Evolutionary conservation across 2,888 invertebrate genomes (phyloP).

Genomic region (Melanchra persicariae): DNA sequence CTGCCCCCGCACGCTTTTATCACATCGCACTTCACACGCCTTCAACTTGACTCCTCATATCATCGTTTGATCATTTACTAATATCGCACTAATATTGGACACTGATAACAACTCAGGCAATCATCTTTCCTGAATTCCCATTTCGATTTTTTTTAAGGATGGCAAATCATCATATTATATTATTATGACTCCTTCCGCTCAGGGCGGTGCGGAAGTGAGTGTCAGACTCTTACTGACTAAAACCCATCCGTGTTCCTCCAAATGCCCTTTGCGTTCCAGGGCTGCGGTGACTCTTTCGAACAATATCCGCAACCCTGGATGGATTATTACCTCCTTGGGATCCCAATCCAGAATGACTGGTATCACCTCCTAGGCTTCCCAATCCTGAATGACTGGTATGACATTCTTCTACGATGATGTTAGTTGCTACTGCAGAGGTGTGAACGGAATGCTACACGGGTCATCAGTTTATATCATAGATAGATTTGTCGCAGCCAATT

Average conservation of each 20-base stretch:
- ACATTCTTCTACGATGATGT: background rate
- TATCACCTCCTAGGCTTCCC: background rate
- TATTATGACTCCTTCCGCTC: too few species aligned
- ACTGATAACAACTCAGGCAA: slow-evolving; percentile 16
- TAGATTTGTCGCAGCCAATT: too few species aligned
- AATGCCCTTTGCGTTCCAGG: too few species aligned
- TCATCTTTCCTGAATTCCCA: background rate
- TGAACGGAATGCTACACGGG: slow-evolving; percentile 9
- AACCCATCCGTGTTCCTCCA: too few species aligned
- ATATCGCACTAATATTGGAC: slow-evolving; percentile 39
- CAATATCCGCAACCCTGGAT: too few species aligned
- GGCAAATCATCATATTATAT: too few species aligned
- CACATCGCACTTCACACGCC: slow-evolving; percentile 85
- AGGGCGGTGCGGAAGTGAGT: too few species aligned
- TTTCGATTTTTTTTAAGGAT: too few species aligned
- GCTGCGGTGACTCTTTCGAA: too few species aligned
- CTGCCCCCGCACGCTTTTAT: slow-evolving; percentile 84
- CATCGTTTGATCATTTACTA: slow-evolving; percentile 61
- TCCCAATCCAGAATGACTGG: too few species aligned
- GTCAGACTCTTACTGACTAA: too few species aligned
- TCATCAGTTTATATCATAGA: slow-evolving; percentile 28
- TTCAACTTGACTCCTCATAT: slow-evolving; percentile 86
- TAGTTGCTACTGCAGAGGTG: slow-evolving; percentile 20
- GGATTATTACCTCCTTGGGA: too few species aligned
- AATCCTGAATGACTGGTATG: slow-evolving; percentile 17